phyloP scores from a whole-genome alignment of 2,888 invertebrate genomes.

The Nemotelus nigrinus region DNA sequence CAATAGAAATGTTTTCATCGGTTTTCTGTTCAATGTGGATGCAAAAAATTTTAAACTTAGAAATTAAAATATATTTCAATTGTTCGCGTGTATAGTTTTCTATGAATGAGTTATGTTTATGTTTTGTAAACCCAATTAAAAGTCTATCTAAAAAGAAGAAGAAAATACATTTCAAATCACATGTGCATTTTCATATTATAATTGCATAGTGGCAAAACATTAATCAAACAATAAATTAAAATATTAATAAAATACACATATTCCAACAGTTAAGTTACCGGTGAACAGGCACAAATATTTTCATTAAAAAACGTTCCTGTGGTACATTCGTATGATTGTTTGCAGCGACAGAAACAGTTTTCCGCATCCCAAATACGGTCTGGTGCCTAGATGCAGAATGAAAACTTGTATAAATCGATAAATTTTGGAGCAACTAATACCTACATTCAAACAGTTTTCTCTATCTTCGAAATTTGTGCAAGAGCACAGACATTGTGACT shows the following conservation, averaged over 20 bases:
- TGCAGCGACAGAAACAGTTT: slow-evolving; percentile 71
- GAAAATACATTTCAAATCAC: slow-evolving; percentile 29
- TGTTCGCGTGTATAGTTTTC: slow-evolving; percentile 6
- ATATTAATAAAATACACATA: not conserved
- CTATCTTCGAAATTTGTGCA: slow-evolving; percentile 72
- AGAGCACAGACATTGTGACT: slow-evolving; percentile 69
- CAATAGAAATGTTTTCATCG: slow-evolving; percentile 3
- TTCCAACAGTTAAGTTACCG: slow-evolving; percentile 48
- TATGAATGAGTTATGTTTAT: slow-evolving; percentile 13
- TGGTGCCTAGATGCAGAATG: slow-evolving; percentile 59
- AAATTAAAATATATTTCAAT: slow-evolving; percentile 14
- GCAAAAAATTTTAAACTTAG: slow-evolving; percentile 26
- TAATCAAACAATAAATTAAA: not conserved
- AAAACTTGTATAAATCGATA: slow-evolving; percentile 3
- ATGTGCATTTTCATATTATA: not conserved
- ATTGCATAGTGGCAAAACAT: not conserved
- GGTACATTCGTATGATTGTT: slow-evolving; percentile 68
- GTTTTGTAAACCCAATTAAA: slow-evolving; percentile 37
- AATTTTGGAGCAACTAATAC: not conserved
- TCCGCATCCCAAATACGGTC: slow-evolving; percentile 72
- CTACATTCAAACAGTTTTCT: slow-evolving; percentile 67
- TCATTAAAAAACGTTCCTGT: slow-evolving; percentile 72
- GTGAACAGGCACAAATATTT: slow-evolving; percentile 68
- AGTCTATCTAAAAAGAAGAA: slow-evolving; percentile 46
- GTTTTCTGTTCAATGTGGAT: slow-evolving; percentile 2